Evolutionary conservation across 2,888 invertebrate genomes (phyloP).

Genomic region (Cerastis leucographa): DNA sequence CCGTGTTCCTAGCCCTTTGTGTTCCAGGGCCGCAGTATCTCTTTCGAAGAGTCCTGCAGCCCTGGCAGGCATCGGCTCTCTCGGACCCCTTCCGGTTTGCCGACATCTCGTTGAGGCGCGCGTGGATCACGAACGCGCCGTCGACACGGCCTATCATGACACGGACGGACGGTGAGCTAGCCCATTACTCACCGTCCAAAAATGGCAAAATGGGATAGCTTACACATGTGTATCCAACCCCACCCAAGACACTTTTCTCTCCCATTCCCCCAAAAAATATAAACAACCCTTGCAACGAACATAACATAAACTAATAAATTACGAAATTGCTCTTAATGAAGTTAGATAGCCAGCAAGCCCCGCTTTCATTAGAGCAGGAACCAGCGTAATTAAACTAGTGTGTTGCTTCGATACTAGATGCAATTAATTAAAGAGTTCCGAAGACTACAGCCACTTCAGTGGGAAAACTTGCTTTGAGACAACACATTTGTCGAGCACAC

Average conservation of each 20-base stretch:
- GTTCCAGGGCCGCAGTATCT: no score
- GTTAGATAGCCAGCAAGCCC: conserved; percentile 26
- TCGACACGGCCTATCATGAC: no score
- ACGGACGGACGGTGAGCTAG: no score
- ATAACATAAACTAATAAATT: conserved; percentile 32
- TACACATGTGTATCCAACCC: not conserved
- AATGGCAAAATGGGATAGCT: not conserved
- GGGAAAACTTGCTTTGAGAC: conserved; percentile 30
- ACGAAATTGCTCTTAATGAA: conserved; percentile 23
- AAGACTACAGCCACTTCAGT: conserved; percentile 36
- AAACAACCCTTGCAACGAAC: not conserved
- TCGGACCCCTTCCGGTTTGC: no score
- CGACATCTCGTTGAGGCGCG: no score
- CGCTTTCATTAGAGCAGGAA: conserved; percentile 41
- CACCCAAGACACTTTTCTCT: not conserved
- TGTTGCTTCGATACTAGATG: conserved; percentile 34
- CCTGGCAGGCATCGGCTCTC: no score
- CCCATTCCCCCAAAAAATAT: not conserved
- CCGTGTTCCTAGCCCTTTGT: no score
- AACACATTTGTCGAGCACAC: conserved; percentile 27
- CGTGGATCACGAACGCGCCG: no score
- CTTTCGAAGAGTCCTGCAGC: no score
- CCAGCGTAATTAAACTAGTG: conserved; percentile 45
- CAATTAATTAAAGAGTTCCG: conserved; percentile 61
- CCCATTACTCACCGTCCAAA: no score